A percentile compares a stretch with the other conserved stretches of the same genome.
Evolutionary conservation across 2,797 vertebrate species (phyloP).

Genomic region (Malacoctenus gilli): DNA sequence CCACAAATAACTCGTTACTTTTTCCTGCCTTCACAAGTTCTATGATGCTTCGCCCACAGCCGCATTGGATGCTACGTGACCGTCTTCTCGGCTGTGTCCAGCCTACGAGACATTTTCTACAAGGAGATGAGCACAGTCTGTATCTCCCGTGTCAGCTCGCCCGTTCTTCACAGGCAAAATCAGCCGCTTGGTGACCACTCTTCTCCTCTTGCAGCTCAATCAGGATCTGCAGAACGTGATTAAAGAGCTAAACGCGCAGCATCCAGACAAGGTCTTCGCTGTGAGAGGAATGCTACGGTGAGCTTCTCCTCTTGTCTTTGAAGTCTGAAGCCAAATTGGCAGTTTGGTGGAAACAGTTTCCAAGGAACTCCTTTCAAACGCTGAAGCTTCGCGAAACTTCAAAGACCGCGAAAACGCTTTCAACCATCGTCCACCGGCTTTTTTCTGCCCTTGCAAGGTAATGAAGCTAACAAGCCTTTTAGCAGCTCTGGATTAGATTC

Average conservation of each 20-base stretch:
- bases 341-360: not conserved
- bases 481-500: not conserved
- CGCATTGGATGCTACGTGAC: conserved; percentile 91
- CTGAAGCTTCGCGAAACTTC: not conserved
- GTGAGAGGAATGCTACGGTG: conserved; percentile 84
- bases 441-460: not conserved
- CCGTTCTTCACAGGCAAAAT: too few relatives aligned
- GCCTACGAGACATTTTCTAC: conserved; percentile 88
- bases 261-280: conserved; percentile 90
- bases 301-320: conserved; percentile 5
- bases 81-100: conserved; percentile 91
- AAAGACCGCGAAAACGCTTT: not conserved
- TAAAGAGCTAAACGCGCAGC: conserved; percentile 89
- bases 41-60: conserved; percentile 74
- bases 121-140: conserved; percentile 91
- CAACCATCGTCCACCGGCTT: not conserved
- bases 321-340: not conserved
- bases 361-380: too few relatives aligned
- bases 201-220: conserved; percentile 83
- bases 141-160: too few relatives aligned
- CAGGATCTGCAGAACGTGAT: conserved; percentile 88
- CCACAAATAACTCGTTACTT: too few relatives aligned
- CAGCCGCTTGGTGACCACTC: not conserved
- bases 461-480: not conserved
- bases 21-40: too few relatives aligned